Evolutionary conservation across 2,797 vertebrate genomes (phyloP).

Genomic region (Urocyon cinereoargenteus): DNA sequence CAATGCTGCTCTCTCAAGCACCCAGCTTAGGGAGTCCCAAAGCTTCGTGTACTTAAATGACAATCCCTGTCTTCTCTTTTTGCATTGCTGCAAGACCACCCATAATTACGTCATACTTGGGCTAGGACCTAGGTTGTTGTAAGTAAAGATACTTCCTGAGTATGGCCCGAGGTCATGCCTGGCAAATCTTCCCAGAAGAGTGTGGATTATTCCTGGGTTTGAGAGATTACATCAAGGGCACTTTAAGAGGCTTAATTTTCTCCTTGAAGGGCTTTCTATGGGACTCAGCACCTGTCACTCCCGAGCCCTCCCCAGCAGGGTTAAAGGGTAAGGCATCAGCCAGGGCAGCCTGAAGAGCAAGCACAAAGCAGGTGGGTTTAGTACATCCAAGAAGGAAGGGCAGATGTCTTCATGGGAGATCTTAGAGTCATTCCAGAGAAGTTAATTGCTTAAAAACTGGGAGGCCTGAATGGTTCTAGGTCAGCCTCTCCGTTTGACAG

Average conservation of each 20-base stretch:
- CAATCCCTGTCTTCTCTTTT: background rate
- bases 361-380: background rate
- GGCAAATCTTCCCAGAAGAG: slow-evolving; percentile 26
- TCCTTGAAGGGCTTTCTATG: slow-evolving; percentile 57
- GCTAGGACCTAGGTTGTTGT: slow-evolving; percentile 1
- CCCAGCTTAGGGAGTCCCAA: background rate
- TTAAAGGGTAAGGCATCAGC: background rate
- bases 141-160: background rate
- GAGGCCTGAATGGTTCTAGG: background rate
- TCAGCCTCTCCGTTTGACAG: background rate
- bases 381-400: background rate
- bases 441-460: background rate
- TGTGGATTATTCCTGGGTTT: slow-evolving; percentile 64
- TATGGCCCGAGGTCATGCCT: slow-evolving; percentile 49
- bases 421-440: background rate
- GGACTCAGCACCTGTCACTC: slow-evolving; percentile 47
- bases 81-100: background rate
- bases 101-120: background rate
- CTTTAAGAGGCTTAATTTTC: slow-evolving; percentile 81
- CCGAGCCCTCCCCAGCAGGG: background rate
- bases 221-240: slow-evolving; percentile 63
- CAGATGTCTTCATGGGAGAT: background rate
- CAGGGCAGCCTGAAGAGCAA: too few relatives aligned
- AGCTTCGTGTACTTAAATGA: background rate
- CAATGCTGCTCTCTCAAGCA: background rate